Evolutionary conservation across 2,797 vertebrate species (phyloP), one percentile per base, ranked within the genome.

Genomic region (Hephaestus fuliginosus): DNA sequence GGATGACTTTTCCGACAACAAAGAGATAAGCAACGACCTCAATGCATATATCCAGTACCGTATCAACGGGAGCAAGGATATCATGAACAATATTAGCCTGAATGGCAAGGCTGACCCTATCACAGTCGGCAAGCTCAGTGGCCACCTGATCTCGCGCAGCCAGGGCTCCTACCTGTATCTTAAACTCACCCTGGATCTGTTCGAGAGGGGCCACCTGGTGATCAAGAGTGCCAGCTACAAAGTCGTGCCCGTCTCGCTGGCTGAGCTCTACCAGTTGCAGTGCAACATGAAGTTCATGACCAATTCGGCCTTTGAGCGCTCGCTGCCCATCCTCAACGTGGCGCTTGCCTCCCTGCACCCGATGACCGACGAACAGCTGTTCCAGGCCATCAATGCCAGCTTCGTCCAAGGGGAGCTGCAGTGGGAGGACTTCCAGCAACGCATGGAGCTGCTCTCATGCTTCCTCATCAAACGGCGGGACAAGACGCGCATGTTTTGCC

Each of bases 281-380:
- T 99, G 98, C 94, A 99, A 99, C 90, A 98, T 99, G 97, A 98
- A 97, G 92, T 99, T 99, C 94, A 97, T 97, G 95, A 98, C 96
- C 72, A 97, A 97, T 77, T 97, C 97, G 0, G 96, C 98, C 44
- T 99, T 99, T 3, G 98, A 99, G 93, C 96, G 97, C 76, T 96
- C 96, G 0, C 92, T 97, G 86, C 97, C 98, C 0, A 95, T 99
- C 60, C 82, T 99, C 64, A 99, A 99, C 0, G 97, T 99, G 89
- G 96, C 97, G 0, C 94, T 99, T 0, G 98, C 98, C 0, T 99
- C 98, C 1, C 96, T 99, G 44, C 98, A 99, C 89, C 98, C 98
- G 70, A 94, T 99, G 96, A 99, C 98, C 0, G 98, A 99, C 0
- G 98, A 99, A 17, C 98, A 99, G 95, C 97, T 99, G 82, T 99